These are phyloP conservation scores for Anoplopoma fimbria DNA, from an alignment of 2,113 vertebrate species.

Conservation along the genomic window DNA sequence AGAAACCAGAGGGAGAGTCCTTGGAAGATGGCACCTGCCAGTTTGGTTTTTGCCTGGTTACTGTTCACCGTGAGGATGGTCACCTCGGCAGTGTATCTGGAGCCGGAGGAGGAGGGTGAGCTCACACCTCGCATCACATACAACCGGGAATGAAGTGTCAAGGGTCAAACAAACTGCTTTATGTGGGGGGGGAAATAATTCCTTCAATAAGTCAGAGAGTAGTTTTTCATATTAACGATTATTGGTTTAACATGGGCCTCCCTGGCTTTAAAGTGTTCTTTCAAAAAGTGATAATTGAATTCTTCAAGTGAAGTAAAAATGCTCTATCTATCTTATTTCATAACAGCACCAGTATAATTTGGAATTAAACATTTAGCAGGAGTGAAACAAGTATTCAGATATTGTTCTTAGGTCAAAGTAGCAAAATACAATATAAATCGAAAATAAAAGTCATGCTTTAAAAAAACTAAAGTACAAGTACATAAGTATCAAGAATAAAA, in stretches of 20 bases:
- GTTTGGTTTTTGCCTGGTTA: conserved; percentile 67
- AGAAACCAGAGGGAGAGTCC: conserved; percentile 41
- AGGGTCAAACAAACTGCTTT: conserved; percentile 7
- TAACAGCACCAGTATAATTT: neutral
- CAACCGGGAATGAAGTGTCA: neutral
- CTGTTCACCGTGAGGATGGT: conserved; percentile 68
- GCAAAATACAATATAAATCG: neutral
- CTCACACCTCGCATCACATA: conserved; percentile 10
- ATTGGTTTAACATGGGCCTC: neutral
- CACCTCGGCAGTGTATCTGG: conserved; percentile 59
- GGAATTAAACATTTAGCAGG: neutral
- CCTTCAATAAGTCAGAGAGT: neutral
- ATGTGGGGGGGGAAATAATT: neutral
- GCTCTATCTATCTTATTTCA: neutral
- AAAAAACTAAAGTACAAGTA: neutral
- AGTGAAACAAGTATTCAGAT: neutral
- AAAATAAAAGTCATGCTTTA: neutral
- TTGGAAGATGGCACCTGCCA: conserved; percentile 74
- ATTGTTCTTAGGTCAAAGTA: neutral
- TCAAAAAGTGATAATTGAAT: neutral
- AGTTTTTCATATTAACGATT: neutral
- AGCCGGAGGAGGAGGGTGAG: conserved; percentile 73
- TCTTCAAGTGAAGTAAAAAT: neutral
- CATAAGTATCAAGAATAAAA: neutral
- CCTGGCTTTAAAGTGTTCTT: neutral